Base-by-base conservation (phyloP, 2,888 invertebrate species). In the Platycnemis pennipes region DNA sequence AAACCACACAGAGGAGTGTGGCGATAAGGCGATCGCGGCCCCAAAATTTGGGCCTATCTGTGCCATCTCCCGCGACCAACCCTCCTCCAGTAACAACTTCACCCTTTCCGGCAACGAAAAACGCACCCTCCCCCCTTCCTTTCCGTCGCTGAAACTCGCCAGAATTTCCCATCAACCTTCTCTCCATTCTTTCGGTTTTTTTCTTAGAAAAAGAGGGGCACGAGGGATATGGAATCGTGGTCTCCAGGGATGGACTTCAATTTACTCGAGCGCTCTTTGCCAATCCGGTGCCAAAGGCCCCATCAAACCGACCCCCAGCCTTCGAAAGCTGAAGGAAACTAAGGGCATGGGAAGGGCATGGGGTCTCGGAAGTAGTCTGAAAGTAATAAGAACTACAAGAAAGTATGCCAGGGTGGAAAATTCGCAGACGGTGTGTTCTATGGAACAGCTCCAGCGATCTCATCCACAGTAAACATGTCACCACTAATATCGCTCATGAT, bases 211-310 rank as follows among this genome's bases (percentile, higher is more conserved):
- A 2, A 8, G 86, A 44, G 85, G 42, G 37, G 19, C 26, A n/a
- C 87, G 45, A 37, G 37, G 77, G 77, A 44, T n/a, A 87, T 87
- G 46, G 45, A 87, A 13, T 87, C 45, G 45, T 44, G 45, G 87
- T 87, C 87, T 87, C 87, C 46, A n/a, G 87, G 87, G 87, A 87
- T 22, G 87, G 44, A 45, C 87, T 87, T 26, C 87, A 87, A 87
- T 87, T 45, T 45, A 87, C 46, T 46, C 45, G 46, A 45, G n/a
- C 26, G 19, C 45, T 11, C 37, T 13, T 37, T 77, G 37, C 77
- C 77, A 31, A 31, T 77, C 77, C 37, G 37, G 11, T 16, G n/a
- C 2, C 63, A 63, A 63, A 22, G 26, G 1, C 63, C 26, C 8
- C n/a, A 8, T n/a, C 63, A 63, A n/a, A 8, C 77, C 37, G 31